Base-by-base conservation (phyloP, 2,113 vertebrate genomes). In the Hippocampus comes region DNA sequence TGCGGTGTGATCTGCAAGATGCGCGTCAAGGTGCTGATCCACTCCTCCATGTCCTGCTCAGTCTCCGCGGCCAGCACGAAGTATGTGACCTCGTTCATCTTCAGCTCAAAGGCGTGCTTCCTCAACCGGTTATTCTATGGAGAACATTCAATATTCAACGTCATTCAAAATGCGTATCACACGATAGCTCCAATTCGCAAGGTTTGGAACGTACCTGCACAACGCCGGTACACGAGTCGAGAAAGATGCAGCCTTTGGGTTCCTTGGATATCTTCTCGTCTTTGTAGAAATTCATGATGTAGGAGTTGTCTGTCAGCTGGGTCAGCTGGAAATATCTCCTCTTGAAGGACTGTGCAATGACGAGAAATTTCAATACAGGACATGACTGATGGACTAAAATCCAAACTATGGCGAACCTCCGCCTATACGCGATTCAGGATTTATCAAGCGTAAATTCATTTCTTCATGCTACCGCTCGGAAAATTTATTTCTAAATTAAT, bases 271-370 rank as follows among this genome's bases (percentile, higher is more conserved):
- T 99, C 88, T 99, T 99, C 81, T 99, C 97, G 78, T 99, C 97
- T 91, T 98, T 99, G 89, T 99, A 99, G 87, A 99, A 99, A 87
- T 99, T 99, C 97, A 99, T 99, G 90, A 98, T 98, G 78, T 99
- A 99, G 0, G 97, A 99, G 82, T 94, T 98, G 84, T 99, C 97
- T 0, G 97, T 96, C 80, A 99, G 20, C 88, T 99, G 97, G 0
- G 97, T 99, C 86, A 99, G 89, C 89, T 99, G 97, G 81, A 99
- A 99, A 85, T 94, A 99, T 66, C 97, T 94, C 73, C 97, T 96
- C 87, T 99, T 99, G 91, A 99, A 99, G 0, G 97, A 99, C 97
- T 99, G 87, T 15, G 77, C 69, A 85, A 66, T 18, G 43, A 75
- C 0, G 10, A 1, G 59, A 30, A 20, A 38, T 63, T 34, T 0